phyloP scores from a whole-genome alignment of 2,888 invertebrate genomes.

The Hyalella azteca region DNA sequence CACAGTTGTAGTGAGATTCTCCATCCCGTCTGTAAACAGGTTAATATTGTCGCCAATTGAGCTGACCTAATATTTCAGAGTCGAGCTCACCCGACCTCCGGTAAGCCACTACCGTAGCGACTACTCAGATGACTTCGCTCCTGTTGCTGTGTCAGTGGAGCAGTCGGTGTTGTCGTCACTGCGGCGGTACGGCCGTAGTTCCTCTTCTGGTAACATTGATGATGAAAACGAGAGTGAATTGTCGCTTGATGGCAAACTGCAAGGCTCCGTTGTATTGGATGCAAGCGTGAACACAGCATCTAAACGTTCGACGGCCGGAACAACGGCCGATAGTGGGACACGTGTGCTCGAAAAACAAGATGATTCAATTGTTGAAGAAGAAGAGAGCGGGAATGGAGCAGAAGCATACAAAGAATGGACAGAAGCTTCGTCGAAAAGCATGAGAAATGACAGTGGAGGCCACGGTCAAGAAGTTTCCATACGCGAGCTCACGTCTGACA shows the following conservation, averaged over 20 bases:
- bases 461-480: constrained; percentile 66
- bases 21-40: no score
- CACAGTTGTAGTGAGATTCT: no score
- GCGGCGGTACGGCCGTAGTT: not conserved
- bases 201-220: not conserved
- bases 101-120: constrained; percentile 38
- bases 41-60: no score
- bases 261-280: no score
- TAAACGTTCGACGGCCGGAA: no score
- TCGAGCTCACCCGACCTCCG: constrained; percentile 56
- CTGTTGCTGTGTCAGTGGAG: not conserved
- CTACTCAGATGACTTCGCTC: not conserved
- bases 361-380: no score
- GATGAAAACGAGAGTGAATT: no score
- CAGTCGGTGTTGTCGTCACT: constrained; percentile 9
- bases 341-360: no score
- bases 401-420: not conserved
- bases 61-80: no score
- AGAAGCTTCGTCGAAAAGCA: not conserved
- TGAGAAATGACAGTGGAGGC: not conserved
- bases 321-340: no score
- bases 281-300: no score
- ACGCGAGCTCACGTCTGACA: constrained; percentile 72
- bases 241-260: no score
- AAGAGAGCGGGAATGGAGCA: not conserved